Evolutionary conservation across 2,113 vertebrate species (phyloP).

Genomic region (Lepus europaeus): DNA sequence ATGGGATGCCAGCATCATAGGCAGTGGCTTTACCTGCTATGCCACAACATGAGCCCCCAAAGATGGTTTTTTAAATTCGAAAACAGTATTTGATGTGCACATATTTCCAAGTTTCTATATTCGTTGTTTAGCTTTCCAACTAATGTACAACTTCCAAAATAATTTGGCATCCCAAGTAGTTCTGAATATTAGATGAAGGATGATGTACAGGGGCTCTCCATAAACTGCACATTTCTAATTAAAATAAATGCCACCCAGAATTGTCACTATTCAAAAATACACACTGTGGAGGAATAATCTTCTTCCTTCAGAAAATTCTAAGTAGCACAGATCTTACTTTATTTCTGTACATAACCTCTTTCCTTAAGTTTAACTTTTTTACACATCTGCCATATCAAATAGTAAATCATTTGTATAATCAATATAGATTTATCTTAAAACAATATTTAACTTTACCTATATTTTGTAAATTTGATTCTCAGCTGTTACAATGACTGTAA

Average conservation of each 20-base stretch:
- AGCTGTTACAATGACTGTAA: constrained; percentile 9
- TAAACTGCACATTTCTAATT: constrained; percentile 75
- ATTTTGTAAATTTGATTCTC: constrained; percentile 43
- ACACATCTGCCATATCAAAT: constrained; percentile 59
- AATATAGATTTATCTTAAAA: constrained; percentile 51
- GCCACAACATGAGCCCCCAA: too few relatives aligned
- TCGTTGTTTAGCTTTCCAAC: constrained; percentile 56
- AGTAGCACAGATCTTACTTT: constrained; percentile 75
- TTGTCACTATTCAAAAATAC: constrained; percentile 76
- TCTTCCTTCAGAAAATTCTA: constrained; percentile 82
- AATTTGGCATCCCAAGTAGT: constrained; percentile 68
- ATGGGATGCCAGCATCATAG: too few relatives aligned
- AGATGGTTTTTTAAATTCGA: neutral
- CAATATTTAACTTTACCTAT: constrained; percentile 43
- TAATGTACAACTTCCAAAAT: constrained; percentile 70
- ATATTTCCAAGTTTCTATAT: neutral
- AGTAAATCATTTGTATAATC: constrained; percentile 48
- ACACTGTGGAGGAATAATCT: constrained; percentile 62
- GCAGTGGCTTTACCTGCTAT: too few relatives aligned
- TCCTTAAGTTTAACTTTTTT: constrained; percentile 75
- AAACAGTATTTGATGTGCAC: neutral
- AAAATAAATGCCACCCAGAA: constrained; percentile 81
- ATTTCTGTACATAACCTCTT: constrained; percentile 69
- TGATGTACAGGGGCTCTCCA: constrained; percentile 73
- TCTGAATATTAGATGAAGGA: constrained; percentile 67